Evolutionary conservation across 2,797 vertebrate genomes (phyloP).

Genomic region (Danionella dracula): DNA sequence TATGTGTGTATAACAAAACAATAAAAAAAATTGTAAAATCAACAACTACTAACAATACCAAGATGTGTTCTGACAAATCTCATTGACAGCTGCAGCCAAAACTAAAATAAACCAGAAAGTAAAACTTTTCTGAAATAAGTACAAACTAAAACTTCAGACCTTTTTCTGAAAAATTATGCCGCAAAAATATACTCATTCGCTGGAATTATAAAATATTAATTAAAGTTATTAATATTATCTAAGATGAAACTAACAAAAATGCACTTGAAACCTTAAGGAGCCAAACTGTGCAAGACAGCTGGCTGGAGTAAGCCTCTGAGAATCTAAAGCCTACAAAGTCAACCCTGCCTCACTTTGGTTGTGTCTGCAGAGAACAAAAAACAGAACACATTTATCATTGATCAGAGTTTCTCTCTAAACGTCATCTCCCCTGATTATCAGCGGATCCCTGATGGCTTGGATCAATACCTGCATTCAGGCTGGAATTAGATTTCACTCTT

Average conservation of each 20-base stretch:
- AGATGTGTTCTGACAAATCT: too few relatives aligned
- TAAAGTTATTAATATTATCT: too few relatives aligned
- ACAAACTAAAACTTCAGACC: too few relatives aligned
- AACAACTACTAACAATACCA: too few relatives aligned
- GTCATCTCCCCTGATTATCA: constrained; percentile 57
- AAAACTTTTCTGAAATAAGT: too few relatives aligned
- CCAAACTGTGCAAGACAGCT: constrained; percentile 11
- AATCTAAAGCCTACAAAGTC: constrained; percentile 37
- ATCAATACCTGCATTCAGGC: constrained; percentile 52
- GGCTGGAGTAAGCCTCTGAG: constrained; percentile 5
- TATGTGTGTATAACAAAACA: too few relatives aligned
- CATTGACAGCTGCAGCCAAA: too few relatives aligned
- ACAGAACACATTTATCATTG: constrained; percentile 63
- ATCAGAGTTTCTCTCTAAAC: constrained; percentile 57
- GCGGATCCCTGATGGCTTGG: constrained; percentile 37
- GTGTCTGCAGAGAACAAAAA: constrained; percentile 52
- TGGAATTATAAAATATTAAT: too few relatives aligned
- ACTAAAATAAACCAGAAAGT: too few relatives aligned
- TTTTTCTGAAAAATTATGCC: too few relatives aligned
- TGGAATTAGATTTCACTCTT: constrained; percentile 55
- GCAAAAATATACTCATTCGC: too few relatives aligned
- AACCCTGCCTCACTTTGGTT: constrained; percentile 20
- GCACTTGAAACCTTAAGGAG: neutral
- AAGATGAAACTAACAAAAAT: neutral
- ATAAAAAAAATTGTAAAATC: too few relatives aligned